Evolutionary conservation across 1,140 invertebrate species (phyloP).

Genomic region (Limonius californicus): DNA sequence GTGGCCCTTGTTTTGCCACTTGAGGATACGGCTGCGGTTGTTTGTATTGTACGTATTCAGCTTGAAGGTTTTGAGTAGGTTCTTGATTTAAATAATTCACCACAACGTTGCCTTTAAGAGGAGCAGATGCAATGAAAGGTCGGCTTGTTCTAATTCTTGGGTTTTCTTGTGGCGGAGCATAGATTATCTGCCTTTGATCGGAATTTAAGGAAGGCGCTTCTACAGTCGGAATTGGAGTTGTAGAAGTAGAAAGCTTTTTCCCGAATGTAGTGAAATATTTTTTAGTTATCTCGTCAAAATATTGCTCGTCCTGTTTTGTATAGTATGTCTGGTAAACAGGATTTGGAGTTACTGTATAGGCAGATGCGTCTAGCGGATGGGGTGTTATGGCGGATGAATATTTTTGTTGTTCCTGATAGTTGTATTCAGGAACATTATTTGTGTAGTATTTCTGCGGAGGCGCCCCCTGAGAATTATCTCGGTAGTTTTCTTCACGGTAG

Average conservation of each 20-base stretch:
- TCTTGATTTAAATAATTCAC: slow-evolving; percentile 54
- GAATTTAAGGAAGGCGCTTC: too few relatives aligned
- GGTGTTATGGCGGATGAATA: slow-evolving; percentile 21
- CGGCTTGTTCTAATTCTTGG: not conserved
- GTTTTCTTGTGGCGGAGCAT: too few relatives aligned
- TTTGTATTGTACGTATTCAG: slow-evolving; percentile 56
- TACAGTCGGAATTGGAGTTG: slow-evolving; percentile 46
- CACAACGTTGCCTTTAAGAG: slow-evolving; percentile 56
- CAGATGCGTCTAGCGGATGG: slow-evolving; percentile 35
- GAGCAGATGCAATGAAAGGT: slow-evolving; percentile 47
- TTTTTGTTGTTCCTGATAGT: slow-evolving; percentile 28
- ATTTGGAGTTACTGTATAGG: slow-evolving; percentile 53
- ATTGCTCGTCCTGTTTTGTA: slow-evolving; percentile 66
- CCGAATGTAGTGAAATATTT: slow-evolving; percentile 74
- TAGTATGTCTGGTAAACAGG: slow-evolving; percentile 63
- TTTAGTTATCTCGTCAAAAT: slow-evolving; percentile 70
- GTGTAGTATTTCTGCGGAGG: slow-evolving; percentile 39
- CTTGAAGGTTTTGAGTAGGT: slow-evolving; percentile 44
- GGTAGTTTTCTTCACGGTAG: slow-evolving; percentile 45
- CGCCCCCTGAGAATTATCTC: too few relatives aligned
- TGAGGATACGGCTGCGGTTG: slow-evolving; percentile 5
- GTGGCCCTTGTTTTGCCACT: slow-evolving; percentile 23
- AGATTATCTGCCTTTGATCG: not conserved
- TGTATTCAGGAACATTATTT: slow-evolving; percentile 40
- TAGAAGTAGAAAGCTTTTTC: slow-evolving; percentile 59